A percentile compares a stretch with the other conserved stretches of the same genome.
Evolutionary conservation across 2,888 invertebrate genomes (phyloP).

Genomic region (Andrena chrysosceles): DNA sequence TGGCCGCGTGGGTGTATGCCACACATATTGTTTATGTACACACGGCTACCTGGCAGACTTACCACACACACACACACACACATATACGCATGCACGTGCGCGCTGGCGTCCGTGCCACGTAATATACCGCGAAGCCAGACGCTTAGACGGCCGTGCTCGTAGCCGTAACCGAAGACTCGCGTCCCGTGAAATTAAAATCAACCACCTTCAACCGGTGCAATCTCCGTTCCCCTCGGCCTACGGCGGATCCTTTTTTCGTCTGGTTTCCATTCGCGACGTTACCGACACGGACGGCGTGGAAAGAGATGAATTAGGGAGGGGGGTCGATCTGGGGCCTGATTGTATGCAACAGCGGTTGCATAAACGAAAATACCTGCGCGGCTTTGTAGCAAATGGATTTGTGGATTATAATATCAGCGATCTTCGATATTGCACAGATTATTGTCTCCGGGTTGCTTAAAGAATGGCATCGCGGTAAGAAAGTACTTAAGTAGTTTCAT

Average conservation of each 20-base stretch:
- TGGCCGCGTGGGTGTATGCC: conserved; percentile 28
- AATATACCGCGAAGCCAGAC: conserved; percentile 46
- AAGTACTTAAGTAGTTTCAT: not conserved
- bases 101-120: conserved; percentile 12
- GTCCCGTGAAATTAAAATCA: conserved; percentile 85
- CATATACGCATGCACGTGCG: not conserved
- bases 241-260: conserved; percentile 5
- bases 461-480: not conserved
- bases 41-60: conserved; percentile 25
- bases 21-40: conserved; percentile 12
- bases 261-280: conserved; percentile 13
- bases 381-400: not conserved
- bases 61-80: conserved; percentile 1
- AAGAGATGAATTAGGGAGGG: conserved; percentile 34
- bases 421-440: not conserved
- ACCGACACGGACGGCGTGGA: conserved; percentile 6
- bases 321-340: conserved; percentile 2
- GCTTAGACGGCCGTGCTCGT: conserved; percentile 79
- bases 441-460: not conserved
- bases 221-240: conserved; percentile 73
- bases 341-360: not conserved
- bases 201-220: conserved; percentile 82
- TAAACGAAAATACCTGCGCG: conserved; percentile 1
- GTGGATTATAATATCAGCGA: not conserved
- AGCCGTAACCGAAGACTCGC: conserved; percentile 83